Evolutionary conservation across 92 coral and sea anemone genomes (phyloP).

Genomic region (Palythoa heliodiscus): DNA sequence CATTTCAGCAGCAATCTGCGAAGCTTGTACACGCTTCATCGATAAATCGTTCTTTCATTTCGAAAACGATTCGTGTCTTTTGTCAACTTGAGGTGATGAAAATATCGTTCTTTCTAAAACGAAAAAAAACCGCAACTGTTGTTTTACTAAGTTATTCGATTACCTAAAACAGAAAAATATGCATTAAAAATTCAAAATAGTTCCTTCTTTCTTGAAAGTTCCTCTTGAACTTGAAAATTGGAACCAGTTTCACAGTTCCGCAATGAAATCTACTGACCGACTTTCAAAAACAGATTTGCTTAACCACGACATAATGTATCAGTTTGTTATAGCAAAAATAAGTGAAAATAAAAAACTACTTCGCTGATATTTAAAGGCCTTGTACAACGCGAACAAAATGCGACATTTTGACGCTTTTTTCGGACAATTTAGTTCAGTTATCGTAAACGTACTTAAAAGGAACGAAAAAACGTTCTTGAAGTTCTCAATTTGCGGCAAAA

Average conservation of each 20-base stretch:
- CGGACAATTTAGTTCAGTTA: neutral
- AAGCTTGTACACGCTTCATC: neutral
- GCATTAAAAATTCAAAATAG: conserved; percentile 27
- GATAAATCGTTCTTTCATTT: neutral
- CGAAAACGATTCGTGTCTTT: neutral
- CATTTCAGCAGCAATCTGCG: conserved; percentile 15
- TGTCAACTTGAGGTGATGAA: neutral
- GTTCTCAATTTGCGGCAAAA: neutral
- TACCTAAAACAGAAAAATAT: neutral
- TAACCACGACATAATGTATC: conserved; percentile 6
- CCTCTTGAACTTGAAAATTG: neutral
- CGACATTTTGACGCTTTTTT: conserved; percentile 23
- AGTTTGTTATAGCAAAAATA: conserved; percentile 2
- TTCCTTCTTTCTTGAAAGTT: conserved; percentile 26
- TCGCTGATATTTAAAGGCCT: conserved; percentile 5
- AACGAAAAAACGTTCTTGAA: neutral
- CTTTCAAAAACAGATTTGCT: conserved; percentile 2
- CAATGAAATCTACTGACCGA: neutral
- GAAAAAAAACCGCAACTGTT: neutral
- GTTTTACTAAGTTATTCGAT: neutral
- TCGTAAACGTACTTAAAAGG: neutral
- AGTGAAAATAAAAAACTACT: conserved; percentile 7
- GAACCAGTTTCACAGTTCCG: neutral
- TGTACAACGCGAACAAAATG: conserved; percentile 13
- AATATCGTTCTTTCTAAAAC: neutral